phyloP scores from a whole-genome alignment of 1,140 invertebrate species.

The Zophobas atratus region DNA sequence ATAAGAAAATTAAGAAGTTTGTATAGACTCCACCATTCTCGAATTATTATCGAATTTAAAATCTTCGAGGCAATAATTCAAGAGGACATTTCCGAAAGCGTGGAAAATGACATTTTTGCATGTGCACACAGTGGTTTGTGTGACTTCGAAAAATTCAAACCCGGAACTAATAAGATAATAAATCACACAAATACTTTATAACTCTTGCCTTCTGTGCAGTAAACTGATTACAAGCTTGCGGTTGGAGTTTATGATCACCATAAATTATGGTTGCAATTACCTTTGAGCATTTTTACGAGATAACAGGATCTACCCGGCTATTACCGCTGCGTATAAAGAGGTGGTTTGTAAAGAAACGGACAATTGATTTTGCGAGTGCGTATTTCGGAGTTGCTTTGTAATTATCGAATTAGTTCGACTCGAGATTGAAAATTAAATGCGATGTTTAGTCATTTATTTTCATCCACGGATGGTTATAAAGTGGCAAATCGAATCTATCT shows the following conservation, averaged over 20 bases:
- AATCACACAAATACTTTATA: constrained; percentile 44
- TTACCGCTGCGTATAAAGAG: no score
- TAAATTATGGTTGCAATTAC: constrained; percentile 45
- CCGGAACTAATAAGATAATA: constrained; percentile 48
- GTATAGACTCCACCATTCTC: constrained; percentile 16
- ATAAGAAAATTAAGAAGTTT: constrained; percentile 63
- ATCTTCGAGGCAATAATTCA: neutral
- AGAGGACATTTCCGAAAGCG: neutral
- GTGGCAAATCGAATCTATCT: constrained; percentile 24
- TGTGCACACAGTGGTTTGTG: neutral
- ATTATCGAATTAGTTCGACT: constrained; percentile 2
- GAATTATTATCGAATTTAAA: constrained; percentile 29
- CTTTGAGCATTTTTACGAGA: neutral
- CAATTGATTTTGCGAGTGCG: neutral
- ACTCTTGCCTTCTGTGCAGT: constrained; percentile 38
- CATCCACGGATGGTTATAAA: neutral
- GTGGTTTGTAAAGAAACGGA: neutral
- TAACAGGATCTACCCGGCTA: neutral
- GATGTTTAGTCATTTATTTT: constrained; percentile 29
- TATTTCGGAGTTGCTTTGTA: neutral
- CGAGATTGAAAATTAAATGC: constrained; percentile 10
- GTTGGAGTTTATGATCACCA: constrained; percentile 33
- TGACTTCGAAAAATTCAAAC: constrained; percentile 29
- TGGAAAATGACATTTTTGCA: constrained; percentile 12
- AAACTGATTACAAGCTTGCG: constrained; percentile 42